Conservation (phyloP, 2,113 vertebrate species). For the Cyanocitta stelleri region DNA sequence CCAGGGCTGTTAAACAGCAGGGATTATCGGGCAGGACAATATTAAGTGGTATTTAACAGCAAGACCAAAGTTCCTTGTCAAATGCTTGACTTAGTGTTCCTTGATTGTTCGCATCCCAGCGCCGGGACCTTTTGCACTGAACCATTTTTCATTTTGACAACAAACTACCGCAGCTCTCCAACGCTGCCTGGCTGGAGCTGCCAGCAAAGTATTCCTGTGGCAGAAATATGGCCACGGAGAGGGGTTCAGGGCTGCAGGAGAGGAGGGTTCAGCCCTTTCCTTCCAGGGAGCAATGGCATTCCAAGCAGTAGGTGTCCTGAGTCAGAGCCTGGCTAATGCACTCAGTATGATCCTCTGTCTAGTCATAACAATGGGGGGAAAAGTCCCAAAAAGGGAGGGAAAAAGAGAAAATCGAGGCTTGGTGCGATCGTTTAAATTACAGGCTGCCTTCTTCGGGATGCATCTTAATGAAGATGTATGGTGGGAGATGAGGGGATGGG, state of each 20-base stretch:
- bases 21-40: constrained; percentile 78
- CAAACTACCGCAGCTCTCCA: constrained; percentile 70
- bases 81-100: constrained; percentile 75
- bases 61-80: constrained; percentile 81
- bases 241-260: constrained; percentile 50
- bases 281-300: constrained; percentile 68
- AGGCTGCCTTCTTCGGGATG: constrained; percentile 10
- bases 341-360: constrained; percentile 74
- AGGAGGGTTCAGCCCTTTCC: constrained; percentile 59
- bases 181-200: constrained; percentile 72
- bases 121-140: constrained; percentile 78
- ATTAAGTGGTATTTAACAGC: constrained; percentile 82
- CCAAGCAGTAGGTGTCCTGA: constrained; percentile 75
- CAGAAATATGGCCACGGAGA: constrained; percentile 76
- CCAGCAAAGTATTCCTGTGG: constrained; percentile 77
- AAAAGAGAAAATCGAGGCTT: background rate
- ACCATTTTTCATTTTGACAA: constrained; percentile 86
- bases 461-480: constrained; percentile 13
- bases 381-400: background rate
- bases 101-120: constrained; percentile 76
- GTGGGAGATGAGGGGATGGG: background rate
- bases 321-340: constrained; percentile 73
- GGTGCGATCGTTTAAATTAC: constrained; percentile 16
- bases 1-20: constrained; percentile 76
- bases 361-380: constrained; percentile 73